phyloP scores from a whole-genome alignment of 2,888 invertebrate species.

The Caenorhabditis sp. region DNA sequence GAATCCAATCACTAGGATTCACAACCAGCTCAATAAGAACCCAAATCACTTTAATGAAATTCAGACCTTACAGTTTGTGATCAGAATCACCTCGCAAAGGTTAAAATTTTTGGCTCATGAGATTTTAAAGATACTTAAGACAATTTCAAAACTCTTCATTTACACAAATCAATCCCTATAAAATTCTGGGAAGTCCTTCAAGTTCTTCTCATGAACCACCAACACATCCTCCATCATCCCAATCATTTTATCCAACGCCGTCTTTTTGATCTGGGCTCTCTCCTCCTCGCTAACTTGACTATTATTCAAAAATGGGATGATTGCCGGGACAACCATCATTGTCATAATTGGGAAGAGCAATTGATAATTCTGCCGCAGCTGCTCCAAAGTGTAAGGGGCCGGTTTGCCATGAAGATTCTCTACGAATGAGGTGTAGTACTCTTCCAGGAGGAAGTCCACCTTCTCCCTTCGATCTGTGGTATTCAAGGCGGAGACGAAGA shows the following conservation, averaged over 20 bases:
- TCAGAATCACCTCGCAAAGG: too few relatives aligned
- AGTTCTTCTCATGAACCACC: conserved; percentile 17
- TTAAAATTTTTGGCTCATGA: too few relatives aligned
- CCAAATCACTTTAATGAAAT: too few relatives aligned
- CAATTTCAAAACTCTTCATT: too few relatives aligned
- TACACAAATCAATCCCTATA: conserved; percentile 7
- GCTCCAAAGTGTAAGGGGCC: conserved; percentile 27
- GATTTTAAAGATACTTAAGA: too few relatives aligned
- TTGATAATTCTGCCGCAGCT: conserved; percentile 11
- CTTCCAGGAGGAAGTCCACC: conserved; percentile 16
- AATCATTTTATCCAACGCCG: conserved; percentile 25
- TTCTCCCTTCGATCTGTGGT: conserved; percentile 21
- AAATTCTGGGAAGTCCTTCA: conserved; percentile 27
- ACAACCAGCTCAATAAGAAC: too few relatives aligned
- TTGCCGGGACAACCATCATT: background rate
- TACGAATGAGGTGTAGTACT: conserved; percentile 29
- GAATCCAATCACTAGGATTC: too few relatives aligned
- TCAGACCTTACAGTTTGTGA: too few relatives aligned
- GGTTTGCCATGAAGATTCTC: conserved; percentile 17
- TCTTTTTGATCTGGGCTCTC: conserved; percentile 4
- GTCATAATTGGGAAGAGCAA: background rate
- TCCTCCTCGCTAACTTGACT: background rate
- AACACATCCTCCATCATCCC: conserved; percentile 33
- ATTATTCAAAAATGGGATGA: background rate
- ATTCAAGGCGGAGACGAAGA: background rate